Evolutionary conservation across 1,140 invertebrate genomes (phyloP).

Genomic region (Homarus americanus): DNA sequence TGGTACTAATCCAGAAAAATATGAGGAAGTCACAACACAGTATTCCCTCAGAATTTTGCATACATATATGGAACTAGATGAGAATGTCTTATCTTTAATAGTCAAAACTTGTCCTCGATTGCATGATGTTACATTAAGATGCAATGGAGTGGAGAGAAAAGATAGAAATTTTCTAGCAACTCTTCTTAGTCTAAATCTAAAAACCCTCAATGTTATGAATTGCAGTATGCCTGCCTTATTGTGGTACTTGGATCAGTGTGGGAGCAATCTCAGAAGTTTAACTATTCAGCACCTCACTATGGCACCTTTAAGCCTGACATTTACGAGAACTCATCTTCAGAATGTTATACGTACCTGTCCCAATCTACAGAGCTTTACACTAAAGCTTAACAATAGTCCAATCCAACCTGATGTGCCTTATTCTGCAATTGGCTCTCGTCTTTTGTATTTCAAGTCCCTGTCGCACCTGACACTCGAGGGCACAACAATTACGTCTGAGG

Average conservation of each 20-base stretch:
- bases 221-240: conserved; percentile 58
- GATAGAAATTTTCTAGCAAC: conserved; percentile 67
- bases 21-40: conserved; percentile 27
- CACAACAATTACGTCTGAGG: conserved; percentile 48
- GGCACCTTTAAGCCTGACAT: conserved; percentile 46
- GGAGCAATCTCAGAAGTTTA: conserved; percentile 11
- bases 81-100: conserved; percentile 63
- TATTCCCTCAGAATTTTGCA: conserved; percentile 47
- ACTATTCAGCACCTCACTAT: conserved; percentile 58
- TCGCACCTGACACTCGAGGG: conserved; percentile 55
- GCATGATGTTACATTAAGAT: conserved; percentile 52
- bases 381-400: conserved; percentile 58
- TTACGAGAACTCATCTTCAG: conserved; percentile 65
- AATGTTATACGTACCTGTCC: conserved; percentile 60
- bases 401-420: conserved; percentile 67
- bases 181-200: conserved; percentile 39
- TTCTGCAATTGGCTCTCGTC: conserved; percentile 44
- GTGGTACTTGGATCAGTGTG: conserved; percentile 55
- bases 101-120: conserved; percentile 58
- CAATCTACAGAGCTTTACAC: conserved; percentile 40
- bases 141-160: conserved; percentile 65
- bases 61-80: conserved; percentile 63
- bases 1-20: conserved; percentile 60
- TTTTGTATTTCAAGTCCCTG: conserved; percentile 48
- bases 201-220: conserved; percentile 62